phyloP scores from a whole-genome alignment of 2,797 vertebrate species.

The Thunnus albacares region DNA sequence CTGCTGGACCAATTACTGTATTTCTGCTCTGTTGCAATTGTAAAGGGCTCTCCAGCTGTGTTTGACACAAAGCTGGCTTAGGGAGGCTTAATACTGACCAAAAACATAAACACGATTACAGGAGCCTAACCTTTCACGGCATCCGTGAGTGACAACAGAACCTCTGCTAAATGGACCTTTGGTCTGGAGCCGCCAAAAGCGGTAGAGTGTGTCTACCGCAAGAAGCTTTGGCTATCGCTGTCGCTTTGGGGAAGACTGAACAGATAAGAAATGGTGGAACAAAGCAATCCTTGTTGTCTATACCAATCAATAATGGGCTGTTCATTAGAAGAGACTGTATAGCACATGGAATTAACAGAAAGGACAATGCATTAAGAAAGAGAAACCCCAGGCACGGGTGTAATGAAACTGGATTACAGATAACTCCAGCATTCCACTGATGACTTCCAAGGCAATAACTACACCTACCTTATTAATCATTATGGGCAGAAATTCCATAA shows the following conservation, averaged over 20 bases:
- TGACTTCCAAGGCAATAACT: conserved; percentile 68
- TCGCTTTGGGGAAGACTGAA: conserved; percentile 11
- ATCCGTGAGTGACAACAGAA: conserved; percentile 59
- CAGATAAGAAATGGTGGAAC: conserved; percentile 45
- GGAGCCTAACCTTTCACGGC: conserved; percentile 67
- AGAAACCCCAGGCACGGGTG: conserved; percentile 41
- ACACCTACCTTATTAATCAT: conserved; percentile 81
- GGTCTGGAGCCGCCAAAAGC: conserved; percentile 38
- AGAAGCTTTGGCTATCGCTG: neutral
- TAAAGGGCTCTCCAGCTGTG: conserved; percentile 82
- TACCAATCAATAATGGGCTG: conserved; percentile 61
- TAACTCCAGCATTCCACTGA: conserved; percentile 67
- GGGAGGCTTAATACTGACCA: conserved; percentile 73
- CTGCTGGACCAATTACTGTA: conserved; percentile 76
- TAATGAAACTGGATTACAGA: conserved; percentile 64
- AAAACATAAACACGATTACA: conserved; percentile 82
- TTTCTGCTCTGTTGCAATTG: conserved; percentile 81
- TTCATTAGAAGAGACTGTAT: conserved; percentile 61
- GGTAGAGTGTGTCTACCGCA: conserved; percentile 10
- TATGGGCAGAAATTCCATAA: conserved; percentile 79
- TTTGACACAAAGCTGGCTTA: conserved; percentile 80
- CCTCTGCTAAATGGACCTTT: conserved; percentile 61
- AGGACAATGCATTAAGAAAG: conserved; percentile 43
- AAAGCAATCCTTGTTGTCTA: conserved; percentile 61
- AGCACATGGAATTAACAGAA: conserved; percentile 39